Base-by-base conservation (phyloP, 2,797 vertebrate species). In the Ctenopoma multispine region DNA sequence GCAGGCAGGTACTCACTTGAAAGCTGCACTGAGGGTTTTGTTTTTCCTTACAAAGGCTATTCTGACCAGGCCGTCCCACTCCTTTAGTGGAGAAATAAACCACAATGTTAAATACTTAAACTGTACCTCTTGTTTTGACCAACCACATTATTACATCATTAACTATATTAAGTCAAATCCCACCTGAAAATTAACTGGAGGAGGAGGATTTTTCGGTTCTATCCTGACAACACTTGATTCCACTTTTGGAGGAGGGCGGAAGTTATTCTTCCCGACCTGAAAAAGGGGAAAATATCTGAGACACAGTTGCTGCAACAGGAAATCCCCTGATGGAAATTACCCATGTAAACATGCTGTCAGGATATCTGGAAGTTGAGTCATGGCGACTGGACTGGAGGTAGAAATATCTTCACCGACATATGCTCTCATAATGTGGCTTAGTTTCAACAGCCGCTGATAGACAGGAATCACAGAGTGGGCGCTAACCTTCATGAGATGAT, bases 181-280 rank as follows among this genome's bases (percentile, higher is more conserved):
- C 53, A 99, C 98, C 96, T 98, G 96, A 87, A 99, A 99, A 86
- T 98, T 99, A 49, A 99, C 95, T 12, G 97, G 97, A 43, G 98
- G 97, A 24, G 98, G 98, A 41, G 98, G 98, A 82, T 98, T 99
- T 91, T 95, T 99, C 1, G 98, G 98, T 79, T 99, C 98, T 93
- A 99, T 98, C 83, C 98, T 94, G 64, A 99, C 96, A n/a, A 99
- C 97, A 71, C 97, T 99, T 48, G 97, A 99, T 87, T 99, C 98
- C 17, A 99, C 98, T 94, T 98, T 99, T 14, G 98, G 98, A 74
- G 98, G 97, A 62, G 98, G 98, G 41, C 94, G 95, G 91, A 99
- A 99, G 83, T 99, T 99, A 87, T 99, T 99, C 86, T 95, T 99
- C 58, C 98, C 98, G 60, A 99, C 97, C 98, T 99, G 86, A 24